A percentile compares a stretch with the other conserved stretches of the same genome.
These are phyloP conservation scores for Albula glossodonta DNA, from an alignment of 2,113 vertebrate species.

Conservation along the genomic window DNA sequence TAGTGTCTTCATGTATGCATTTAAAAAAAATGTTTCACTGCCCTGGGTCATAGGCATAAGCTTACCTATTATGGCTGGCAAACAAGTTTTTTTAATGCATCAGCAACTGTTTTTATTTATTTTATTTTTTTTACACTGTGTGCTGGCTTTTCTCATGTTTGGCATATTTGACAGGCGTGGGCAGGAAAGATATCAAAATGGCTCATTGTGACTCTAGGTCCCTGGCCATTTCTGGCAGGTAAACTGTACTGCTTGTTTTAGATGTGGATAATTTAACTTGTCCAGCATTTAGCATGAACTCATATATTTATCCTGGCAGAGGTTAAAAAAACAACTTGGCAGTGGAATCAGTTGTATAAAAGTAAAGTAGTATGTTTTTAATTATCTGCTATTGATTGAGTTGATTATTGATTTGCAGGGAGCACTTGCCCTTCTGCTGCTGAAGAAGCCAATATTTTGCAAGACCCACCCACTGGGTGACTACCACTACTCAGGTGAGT, in stretches of 20 bases:
- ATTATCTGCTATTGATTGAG: neutral
- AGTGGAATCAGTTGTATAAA: too few species aligned
- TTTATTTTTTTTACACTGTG: neutral
- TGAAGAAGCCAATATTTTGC: slow-evolving; percentile 77
- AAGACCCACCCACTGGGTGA: slow-evolving; percentile 77
- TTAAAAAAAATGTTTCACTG: neutral
- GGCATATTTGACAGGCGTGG: too few species aligned
- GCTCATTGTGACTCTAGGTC: neutral
- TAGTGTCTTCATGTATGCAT: neutral
- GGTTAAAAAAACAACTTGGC: too few species aligned
- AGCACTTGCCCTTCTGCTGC: slow-evolving; percentile 82
- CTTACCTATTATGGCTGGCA: neutral
- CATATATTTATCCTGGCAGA: too few species aligned
- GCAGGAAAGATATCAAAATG: too few species aligned
- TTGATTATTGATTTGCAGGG: slow-evolving; percentile 65
- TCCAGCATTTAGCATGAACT: too few species aligned
- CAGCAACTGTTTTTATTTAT: too few species aligned
- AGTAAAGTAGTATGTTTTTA: too few species aligned
- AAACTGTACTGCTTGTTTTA: neutral
- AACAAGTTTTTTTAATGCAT: neutral
- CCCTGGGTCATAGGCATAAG: neutral
- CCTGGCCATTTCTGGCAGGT: neutral
- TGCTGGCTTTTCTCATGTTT: too few species aligned
- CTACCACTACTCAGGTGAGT: slow-evolving; percentile 94
- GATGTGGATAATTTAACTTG: neutral